A percentile compares a stretch with the other conserved stretches of the same genome.
phyloP scores from a whole-genome alignment of 2,888 invertebrate genomes.

The Perdita meconis region DNA sequence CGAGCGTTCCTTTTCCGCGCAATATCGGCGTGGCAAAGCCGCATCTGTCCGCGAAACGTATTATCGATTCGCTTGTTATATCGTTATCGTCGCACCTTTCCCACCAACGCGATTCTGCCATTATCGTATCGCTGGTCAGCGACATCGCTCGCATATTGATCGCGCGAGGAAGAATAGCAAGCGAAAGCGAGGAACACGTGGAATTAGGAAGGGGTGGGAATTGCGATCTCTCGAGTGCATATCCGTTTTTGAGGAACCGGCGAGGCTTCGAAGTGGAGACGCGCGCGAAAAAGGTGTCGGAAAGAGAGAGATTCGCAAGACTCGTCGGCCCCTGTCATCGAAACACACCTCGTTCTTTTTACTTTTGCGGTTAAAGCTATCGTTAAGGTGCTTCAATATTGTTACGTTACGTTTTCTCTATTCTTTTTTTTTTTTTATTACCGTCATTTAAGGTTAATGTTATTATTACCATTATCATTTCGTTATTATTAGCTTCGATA shows the following conservation, averaged over 20 bases:
- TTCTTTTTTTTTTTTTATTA: slow-evolving; percentile 64
- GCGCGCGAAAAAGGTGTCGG: not conserved
- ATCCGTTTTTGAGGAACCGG: slow-evolving; percentile 3
- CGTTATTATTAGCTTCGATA: slow-evolving; percentile 58
- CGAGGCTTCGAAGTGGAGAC: slow-evolving; percentile 9
- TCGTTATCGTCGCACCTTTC: slow-evolving; percentile 39
- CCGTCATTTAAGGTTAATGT: slow-evolving; percentile 72
- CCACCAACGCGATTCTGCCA: slow-evolving; percentile 35
- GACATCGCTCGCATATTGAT: slow-evolving; percentile 53
- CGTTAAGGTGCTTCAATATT: slow-evolving; percentile 81
- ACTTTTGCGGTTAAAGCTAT: slow-evolving; percentile 64
- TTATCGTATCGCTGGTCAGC: slow-evolving; percentile 43
- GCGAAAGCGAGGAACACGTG: slow-evolving; percentile 14
- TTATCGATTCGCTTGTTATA: slow-evolving; percentile 53
- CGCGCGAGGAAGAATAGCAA: slow-evolving; percentile 4
- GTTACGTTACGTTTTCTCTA: slow-evolving; percentile 75
- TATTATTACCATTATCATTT: slow-evolving; percentile 64
- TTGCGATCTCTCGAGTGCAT: slow-evolving; percentile 16
- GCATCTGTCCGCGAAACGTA: slow-evolving; percentile 29
- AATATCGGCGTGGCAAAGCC: slow-evolving; percentile 14
- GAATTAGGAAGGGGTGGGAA: not conserved
- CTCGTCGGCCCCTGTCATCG: slow-evolving; percentile 29
- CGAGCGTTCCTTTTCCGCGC: slow-evolving; percentile 2
- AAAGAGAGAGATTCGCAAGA: not conserved
- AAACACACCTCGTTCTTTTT: slow-evolving; percentile 53